phyloP scores from a whole-genome alignment of 2,797 vertebrate species.

The Sus cebifrons region DNA sequence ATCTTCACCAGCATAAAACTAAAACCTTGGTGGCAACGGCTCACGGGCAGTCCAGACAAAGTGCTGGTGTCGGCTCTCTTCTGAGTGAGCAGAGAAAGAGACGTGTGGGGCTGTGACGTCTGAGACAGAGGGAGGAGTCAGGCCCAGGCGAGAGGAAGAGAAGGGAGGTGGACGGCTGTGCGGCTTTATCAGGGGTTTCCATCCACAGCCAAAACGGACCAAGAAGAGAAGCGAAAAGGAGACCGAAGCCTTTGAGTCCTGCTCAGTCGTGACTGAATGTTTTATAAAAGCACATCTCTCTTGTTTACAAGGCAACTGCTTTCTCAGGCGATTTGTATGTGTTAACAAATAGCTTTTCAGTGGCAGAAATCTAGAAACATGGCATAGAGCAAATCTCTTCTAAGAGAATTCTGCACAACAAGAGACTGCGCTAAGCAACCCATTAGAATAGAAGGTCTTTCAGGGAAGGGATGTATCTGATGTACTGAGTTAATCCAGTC shows the following conservation, averaged over 20 bases:
- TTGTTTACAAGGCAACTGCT: neutral
- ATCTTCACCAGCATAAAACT: neutral
- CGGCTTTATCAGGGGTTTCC: neutral
- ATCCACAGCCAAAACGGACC: neutral
- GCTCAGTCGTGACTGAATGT: neutral
- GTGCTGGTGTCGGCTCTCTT: neutral
- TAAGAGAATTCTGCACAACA: conserved; percentile 6
- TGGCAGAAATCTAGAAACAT: conserved; percentile 41
- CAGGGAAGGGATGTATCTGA: neutral
- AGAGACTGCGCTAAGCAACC: neutral
- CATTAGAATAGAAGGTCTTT: neutral
- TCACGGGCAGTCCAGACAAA: neutral
- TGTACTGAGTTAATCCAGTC: neutral
- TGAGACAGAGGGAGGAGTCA: neutral
- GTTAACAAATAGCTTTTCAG: neutral
- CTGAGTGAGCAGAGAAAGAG: neutral
- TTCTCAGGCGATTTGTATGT: neutral
- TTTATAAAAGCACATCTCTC: conserved; percentile 22
- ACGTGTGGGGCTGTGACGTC: neutral
- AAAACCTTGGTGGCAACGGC: neutral
- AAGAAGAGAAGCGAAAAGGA: conserved; percentile 28
- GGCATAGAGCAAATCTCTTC: neutral
- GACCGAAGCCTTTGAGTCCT: neutral
- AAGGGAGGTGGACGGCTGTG: neutral
- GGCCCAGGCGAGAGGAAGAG: neutral